A percentile compares a stretch with the other conserved stretches of the same genome.
phyloP scores from a whole-genome alignment of 2,113 vertebrate species.

The Mionectes macconnelli region DNA sequence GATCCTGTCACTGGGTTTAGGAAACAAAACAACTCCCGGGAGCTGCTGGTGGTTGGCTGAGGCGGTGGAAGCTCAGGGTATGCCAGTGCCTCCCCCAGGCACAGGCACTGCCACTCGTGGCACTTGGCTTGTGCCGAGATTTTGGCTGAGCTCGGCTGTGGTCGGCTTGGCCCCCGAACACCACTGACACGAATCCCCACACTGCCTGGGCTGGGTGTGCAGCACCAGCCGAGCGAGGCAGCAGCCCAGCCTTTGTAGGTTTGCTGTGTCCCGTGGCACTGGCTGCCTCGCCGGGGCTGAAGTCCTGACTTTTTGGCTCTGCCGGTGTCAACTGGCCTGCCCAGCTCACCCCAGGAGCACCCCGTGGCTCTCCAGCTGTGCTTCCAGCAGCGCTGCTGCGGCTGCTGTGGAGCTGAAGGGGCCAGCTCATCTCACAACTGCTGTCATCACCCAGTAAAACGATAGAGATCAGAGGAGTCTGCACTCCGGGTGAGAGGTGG shows the following conservation, averaged over 20 bases:
- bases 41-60: background rate
- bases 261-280: accelerated
- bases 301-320: accelerated
- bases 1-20: background rate
- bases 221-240: accelerated
- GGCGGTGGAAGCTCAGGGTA: background rate
- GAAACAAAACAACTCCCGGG: background rate
- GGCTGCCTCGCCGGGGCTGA: background rate
- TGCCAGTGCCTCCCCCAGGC: background rate
- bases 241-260: background rate
- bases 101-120: background rate
- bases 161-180: background rate
- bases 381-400: accelerated
- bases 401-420: background rate
- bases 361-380: background rate
- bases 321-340: accelerated
- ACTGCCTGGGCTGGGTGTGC: accelerated
- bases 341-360: accelerated
- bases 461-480: background rate
- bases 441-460: background rate
- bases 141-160: background rate
- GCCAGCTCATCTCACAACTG: slow-evolving; percentile 54
- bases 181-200: too few relatives aligned
- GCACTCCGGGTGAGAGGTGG: background rate
- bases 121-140: background rate